A percentile compares a stretch with the other conserved stretches of the same genome.
phyloP scores from a whole-genome alignment of 2,113 vertebrate genomes.

The Tachuris rubrigastra region DNA sequence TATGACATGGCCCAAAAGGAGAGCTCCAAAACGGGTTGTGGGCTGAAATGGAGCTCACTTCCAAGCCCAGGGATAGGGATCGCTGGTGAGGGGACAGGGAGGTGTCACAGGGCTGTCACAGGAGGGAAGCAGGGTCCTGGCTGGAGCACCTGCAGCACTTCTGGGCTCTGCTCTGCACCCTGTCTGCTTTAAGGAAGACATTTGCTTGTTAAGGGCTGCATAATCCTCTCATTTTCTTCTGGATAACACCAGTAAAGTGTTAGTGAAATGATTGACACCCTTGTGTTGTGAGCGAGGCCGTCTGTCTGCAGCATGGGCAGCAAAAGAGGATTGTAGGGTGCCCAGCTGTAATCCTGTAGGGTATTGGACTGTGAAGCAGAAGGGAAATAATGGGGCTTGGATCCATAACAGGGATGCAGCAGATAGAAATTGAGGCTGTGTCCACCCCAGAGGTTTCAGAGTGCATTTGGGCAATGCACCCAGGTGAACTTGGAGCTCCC shows the following conservation, averaged over 20 bases:
- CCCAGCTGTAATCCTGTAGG: not conserved
- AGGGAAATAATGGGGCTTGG: not conserved
- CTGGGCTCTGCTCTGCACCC: not conserved
- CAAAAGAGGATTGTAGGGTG: not conserved
- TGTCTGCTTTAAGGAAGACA: not conserved
- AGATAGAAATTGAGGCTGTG: not conserved
- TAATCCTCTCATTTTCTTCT: not conserved
- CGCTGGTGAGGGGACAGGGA: rapidly evolving
- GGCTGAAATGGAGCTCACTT: not conserved
- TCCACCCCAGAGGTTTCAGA: not conserved
- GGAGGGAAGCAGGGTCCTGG: no score
- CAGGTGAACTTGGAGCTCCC: not conserved
- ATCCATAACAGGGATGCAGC: not conserved
- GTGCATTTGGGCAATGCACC: rapidly evolving
- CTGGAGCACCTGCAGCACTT: not conserved
- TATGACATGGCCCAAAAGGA: not conserved
- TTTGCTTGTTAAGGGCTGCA: rapidly evolving
- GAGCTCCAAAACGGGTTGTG: not conserved
- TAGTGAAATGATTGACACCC: not conserved
- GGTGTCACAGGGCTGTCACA: not conserved
- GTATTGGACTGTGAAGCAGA: not conserved
- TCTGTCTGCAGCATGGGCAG: not conserved
- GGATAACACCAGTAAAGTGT: not conserved
- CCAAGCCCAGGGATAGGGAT: not conserved
- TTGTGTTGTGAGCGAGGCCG: not conserved